Evolutionary conservation across 2,113 vertebrate genomes (phyloP).

Genomic region (Ursus arctos): DNA sequence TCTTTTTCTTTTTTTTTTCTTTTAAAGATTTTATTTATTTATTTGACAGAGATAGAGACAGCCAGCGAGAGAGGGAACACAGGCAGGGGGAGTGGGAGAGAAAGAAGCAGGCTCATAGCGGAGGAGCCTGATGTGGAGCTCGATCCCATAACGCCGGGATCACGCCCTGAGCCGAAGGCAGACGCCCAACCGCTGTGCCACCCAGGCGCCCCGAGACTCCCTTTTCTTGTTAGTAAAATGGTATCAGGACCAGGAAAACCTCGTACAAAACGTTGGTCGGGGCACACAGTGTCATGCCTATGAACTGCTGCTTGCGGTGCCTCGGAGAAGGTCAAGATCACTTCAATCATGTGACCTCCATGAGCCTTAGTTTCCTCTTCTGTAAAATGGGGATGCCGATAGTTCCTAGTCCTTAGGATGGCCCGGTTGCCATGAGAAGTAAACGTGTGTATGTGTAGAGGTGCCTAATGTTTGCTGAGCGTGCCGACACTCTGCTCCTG

Average conservation of each 20-base stretch:
- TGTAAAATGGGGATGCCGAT: not conserved
- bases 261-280: fast-evolving
- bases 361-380: not conserved
- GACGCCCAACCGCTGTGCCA: too few species aligned
- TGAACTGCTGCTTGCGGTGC: too few species aligned
- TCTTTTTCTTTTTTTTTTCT: not conserved
- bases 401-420: fast-evolving
- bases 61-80: too few species aligned
- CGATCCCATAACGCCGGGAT: too few species aligned
- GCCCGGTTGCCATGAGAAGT: not conserved
- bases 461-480: not conserved
- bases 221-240: not conserved
- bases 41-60: too few species aligned
- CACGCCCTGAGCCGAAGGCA: too few species aligned
- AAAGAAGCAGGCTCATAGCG: too few species aligned
- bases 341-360: fast-evolving
- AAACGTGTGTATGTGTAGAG: fast-evolving
- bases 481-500: not conserved
- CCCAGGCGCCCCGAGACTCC: not conserved
- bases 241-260: not conserved
- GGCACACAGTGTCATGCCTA: fast-evolving
- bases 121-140: too few species aligned
- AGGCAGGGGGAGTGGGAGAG: too few species aligned
- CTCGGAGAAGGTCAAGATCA: fast-evolving
- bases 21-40: too few species aligned